Evolutionary conservation across 2,113 vertebrate genomes (phyloP), one percentile per base, ranked within the genome.

Genomic region (Corynorhinus townsendii): DNA sequence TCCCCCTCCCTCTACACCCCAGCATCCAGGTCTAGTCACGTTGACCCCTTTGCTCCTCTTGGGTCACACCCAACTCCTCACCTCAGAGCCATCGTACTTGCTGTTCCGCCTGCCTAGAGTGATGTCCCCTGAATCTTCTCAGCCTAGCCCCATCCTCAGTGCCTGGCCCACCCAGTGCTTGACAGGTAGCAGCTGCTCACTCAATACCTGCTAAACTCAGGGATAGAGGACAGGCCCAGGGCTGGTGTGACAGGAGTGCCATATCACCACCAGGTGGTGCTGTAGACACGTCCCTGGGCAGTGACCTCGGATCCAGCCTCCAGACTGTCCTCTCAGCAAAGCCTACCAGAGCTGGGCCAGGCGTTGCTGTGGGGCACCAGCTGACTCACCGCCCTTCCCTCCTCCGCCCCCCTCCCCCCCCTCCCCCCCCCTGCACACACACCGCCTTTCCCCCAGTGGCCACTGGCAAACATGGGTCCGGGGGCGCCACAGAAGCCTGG

Each of bases 181-280:
- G 14, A 45, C 59, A 40, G 15, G 0, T 0, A 86, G 56, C 54
- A 90, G 49, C 26, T 10, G n/a, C 45, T 80, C 56, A 26, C 52
- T 73, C n/a, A 96, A 72, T 5, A 9, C 19, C 40, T 11, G 2
- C 33, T 4, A 3, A 38, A 33, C 28, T 11, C 0, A 3, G 1
- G 26, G 20, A 15, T 2, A 22, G 56, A 22, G 1, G 16, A 24
- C 52, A 28, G 52, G 35, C 19, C 26, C 62, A 43, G 54, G 72
- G 75, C 45, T 1, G 0, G 11, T 43, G 81, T 43, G 66, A 33
- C 52, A 30, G 24, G 22, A 49, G 40, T 12, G 54, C 20, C 7
- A 0, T 38, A 2, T 26, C 2, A 64, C 95, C 97, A 89, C 77
- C 17, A 96, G 97, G 90, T 92, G 97, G 95, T n/a, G 15, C 64